Evolutionary conservation across 2,797 vertebrate species (phyloP), one percentile per base, ranked within the genome.

Genomic region (Fundulus diaphanus): DNA sequence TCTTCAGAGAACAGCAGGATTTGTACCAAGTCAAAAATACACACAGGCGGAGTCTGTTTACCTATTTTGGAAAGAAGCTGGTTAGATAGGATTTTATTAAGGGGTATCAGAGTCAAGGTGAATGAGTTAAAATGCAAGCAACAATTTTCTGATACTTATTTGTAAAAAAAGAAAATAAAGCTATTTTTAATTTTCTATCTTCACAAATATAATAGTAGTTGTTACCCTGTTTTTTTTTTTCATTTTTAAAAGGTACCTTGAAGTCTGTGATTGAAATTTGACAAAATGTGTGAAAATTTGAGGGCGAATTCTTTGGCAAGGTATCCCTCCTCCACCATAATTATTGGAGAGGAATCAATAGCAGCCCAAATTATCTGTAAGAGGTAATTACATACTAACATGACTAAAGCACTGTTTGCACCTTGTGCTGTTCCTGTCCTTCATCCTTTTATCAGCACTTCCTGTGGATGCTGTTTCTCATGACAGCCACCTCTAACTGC

Each of bases 301-400:
- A 63, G 56, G 15, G 29, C 7, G 16, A 20, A 35, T 35, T 9
- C 6, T 12, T 63, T 35, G 2, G 20, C 9, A 37, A 35, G 33
- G 18, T 29, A 12, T 63, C 4, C 12, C 22, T 87, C 68, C 70
- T 75, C 70, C 82, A 81, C 37, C 42, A 68, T 42, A 15, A 33
- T 73, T 51, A 54, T 61, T 74, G 31, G 29, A 78, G 20, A 44
- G 33, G 63, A 81, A 94, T 94, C 91, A 84, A 92, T 94, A 92
- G 54, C 51, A 51, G 57, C 85, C 85, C 81, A 89, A 87, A 94
- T 92, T 66, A 89, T 93, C 87, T 88, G 79, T 93, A 85, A 85
- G 69, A 79, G 82, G 79, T 88, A 92, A 93, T 90, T 84, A 90
- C 87, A 82, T 68, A 82, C 86, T 77, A 84, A 81, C 74, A 78